Conservation (phyloP, 2,888 invertebrate genomes). For the Mechanitis mazaeus region DNA sequence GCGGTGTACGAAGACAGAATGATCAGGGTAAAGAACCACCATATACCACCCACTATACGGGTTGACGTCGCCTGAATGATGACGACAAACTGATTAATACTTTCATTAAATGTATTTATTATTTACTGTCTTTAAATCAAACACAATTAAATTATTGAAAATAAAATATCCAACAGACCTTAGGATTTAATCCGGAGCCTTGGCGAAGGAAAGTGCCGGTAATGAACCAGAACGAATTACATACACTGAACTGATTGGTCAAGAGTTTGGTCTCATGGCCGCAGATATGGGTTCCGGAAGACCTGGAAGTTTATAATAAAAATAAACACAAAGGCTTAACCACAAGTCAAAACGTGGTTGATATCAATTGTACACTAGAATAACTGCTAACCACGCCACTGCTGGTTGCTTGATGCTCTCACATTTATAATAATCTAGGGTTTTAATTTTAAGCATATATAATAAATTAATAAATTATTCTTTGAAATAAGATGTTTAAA, state of each 20-base stretch:
- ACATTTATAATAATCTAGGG: no score
- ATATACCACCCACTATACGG: constrained; percentile 95
- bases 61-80: constrained; percentile 89
- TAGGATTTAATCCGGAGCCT: constrained; percentile 94
- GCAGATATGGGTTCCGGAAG: constrained; percentile 84
- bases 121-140: no score
- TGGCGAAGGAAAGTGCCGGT: constrained; percentile 97
- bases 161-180: constrained; percentile 72
- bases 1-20: constrained; percentile 99
- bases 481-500: no score
- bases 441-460: no score
- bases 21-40: constrained; percentile 99
- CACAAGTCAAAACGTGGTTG: no score
- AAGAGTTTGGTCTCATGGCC: constrained; percentile 88
- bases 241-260: constrained; percentile 97
- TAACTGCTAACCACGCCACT: no score
- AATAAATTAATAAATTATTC: no score
- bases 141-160: background rate
- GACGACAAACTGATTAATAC: background rate
- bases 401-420: no score
- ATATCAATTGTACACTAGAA: no score
- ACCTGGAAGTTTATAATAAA: constrained; percentile 41
- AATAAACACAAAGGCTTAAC: no score
- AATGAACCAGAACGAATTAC: constrained; percentile 98
- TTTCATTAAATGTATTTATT: background rate